Base-by-base conservation (phyloP, 2,113 vertebrate genomes). In the Tangachromis dhanisi region DNA sequence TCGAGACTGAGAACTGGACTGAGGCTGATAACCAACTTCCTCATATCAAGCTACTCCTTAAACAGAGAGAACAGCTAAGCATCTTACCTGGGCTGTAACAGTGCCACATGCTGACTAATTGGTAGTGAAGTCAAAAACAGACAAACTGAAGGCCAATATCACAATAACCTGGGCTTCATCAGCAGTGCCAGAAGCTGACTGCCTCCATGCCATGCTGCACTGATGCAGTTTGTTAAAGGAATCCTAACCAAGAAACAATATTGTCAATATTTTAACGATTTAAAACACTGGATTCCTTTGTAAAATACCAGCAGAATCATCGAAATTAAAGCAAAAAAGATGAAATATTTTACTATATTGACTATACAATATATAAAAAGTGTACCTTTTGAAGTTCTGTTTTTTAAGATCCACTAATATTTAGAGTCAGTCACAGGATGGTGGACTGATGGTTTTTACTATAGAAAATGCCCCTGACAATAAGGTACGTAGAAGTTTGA, bases 261-360 rank as follows among this genome's bases (percentile, higher is more conserved):
- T 0, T 17, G 40, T 17, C 40, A 0, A 45, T 45, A 45, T 16
- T 73, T 7, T 73, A 73, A 73, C 0, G 0, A 7, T 73, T 45
- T 26, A 45, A 73, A 26, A 73, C 24, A 73, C 38, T 42, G 8
- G 13, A 73, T 16, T 73, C 14, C 40, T 73, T 26, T 42, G 4
- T 24, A 21, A 71, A 40, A 24, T 0, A 73, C 13, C 1, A 45
- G 8, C 3, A 73, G 9, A 45, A 26, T 73, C 13, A 16, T 45
- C 5, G 0, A 73, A 26, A 42, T 71, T 16, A 10, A 0, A 73
- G 0, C 8, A 0, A 45, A 26, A 45, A 3, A 45, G 8, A 0
- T 26, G 6, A 45, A 73, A 26, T 26, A 73, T 45, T 11, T 73
- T 26, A 45, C 38, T 10, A 9, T 45, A 45, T 1, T 73, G 21